These are phyloP conservation scores for Choreutis nemorana DNA, from an alignment of 2,888 invertebrate genomes.

Conservation along the genomic window DNA sequence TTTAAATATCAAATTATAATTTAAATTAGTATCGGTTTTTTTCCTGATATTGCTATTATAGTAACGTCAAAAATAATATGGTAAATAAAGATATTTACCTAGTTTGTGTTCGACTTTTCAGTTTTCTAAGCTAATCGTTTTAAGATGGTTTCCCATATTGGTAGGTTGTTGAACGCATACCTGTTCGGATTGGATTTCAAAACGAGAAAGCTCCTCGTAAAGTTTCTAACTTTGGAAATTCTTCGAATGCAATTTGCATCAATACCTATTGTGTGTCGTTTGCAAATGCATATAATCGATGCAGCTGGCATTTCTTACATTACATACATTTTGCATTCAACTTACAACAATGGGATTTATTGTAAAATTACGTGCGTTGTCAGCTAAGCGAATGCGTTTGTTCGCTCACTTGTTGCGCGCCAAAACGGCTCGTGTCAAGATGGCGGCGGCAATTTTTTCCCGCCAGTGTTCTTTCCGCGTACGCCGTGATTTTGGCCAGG, in stretches of 20 bases:
- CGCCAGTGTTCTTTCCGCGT: slow-evolving; percentile 54
- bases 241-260: slow-evolving; percentile 26
- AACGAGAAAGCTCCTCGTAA: slow-evolving; percentile 1
- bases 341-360: slow-evolving; percentile 53
- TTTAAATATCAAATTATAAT: too few species aligned
- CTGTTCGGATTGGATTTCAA: too few species aligned
- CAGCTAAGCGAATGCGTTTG: slow-evolving; percentile 26
- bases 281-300: slow-evolving; percentile 53
- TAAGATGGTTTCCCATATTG: too few species aligned
- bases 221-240: slow-evolving; percentile 15
- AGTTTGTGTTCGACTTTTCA: too few species aligned
- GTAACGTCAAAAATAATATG: too few species aligned
- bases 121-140: too few species aligned
- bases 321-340: slow-evolving; percentile 52
- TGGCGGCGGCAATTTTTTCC: slow-evolving; percentile 40
- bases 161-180: too few species aligned
- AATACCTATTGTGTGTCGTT: slow-evolving; percentile 38
- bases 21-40: too few species aligned
- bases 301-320: slow-evolving; percentile 7
- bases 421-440: slow-evolving; percentile 47
- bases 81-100: too few species aligned
- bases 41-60: too few species aligned
- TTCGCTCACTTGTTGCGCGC: slow-evolving; percentile 25
- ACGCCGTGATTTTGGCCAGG: slow-evolving; percentile 58
- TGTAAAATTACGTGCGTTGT: slow-evolving; percentile 54